phyloP scores from a whole-genome alignment of 1,140 invertebrate genomes.

The Ceratina australensis region DNA sequence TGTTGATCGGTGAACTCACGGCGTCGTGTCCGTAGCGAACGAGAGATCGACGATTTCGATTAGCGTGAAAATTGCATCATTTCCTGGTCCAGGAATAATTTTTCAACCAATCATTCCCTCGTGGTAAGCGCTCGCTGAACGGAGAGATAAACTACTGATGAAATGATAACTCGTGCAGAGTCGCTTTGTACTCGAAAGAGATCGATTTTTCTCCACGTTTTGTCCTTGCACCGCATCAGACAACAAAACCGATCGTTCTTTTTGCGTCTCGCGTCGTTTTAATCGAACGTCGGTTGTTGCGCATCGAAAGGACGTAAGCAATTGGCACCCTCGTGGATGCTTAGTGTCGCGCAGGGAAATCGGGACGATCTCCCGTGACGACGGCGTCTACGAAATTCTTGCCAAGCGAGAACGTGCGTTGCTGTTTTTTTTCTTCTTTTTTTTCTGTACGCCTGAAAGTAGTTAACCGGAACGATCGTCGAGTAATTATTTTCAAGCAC shows the following conservation, averaged over 20 bases:
- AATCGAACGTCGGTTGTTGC: background rate
- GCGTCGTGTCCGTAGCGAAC: no score
- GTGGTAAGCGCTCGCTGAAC: background rate
- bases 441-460: background rate
- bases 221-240: background rate
- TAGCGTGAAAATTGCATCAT: background rate
- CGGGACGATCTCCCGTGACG: background rate
- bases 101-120: background rate
- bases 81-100: background rate
- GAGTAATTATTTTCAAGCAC: background rate
- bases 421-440: background rate
- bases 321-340: background rate
- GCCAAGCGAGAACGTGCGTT: background rate
- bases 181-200: background rate
- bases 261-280: background rate
- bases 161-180: slow-evolving; percentile 3
- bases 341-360: background rate
- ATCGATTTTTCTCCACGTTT: slow-evolving; percentile 18
- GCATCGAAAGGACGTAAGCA: background rate
- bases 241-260: background rate
- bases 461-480: background rate
- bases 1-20: no score
- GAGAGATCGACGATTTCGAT: background rate
- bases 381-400: background rate
- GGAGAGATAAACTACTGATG: background rate